Conservation (phyloP, 2,888 invertebrate species). For the Griposia aprilina region DNA sequence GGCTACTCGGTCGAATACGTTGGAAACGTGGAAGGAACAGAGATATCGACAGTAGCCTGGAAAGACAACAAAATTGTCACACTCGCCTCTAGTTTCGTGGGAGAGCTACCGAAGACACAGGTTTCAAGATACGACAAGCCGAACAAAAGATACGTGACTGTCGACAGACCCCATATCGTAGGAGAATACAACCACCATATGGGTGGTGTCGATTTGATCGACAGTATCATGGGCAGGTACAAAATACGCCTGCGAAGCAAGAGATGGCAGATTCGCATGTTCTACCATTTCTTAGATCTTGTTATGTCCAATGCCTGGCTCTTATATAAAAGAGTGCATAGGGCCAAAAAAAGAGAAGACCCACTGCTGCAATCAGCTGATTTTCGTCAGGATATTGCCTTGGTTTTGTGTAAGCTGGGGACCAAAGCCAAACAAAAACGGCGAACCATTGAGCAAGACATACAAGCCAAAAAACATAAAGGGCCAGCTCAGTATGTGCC, state of each 20-base stretch:
- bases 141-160: neutral
- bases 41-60: slow-evolving; percentile 5
- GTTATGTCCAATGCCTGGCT: slow-evolving; percentile 24
- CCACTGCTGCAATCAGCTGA: neutral
- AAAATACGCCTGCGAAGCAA: slow-evolving; percentile 10
- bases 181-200: neutral
- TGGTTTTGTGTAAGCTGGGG: slow-evolving; percentile 47
- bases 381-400: slow-evolving; percentile 33
- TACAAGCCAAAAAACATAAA: slow-evolving; percentile 60
- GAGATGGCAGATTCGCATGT: slow-evolving; percentile 15
- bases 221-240: too few relatives aligned
- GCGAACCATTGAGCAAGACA: slow-evolving; percentile 38
- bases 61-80: slow-evolving; percentile 8
- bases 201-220: too few relatives aligned
- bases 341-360: neutral
- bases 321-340: slow-evolving; percentile 19
- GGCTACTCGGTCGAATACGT: slow-evolving; percentile 1
- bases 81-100: slow-evolving; percentile 8
- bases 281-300: slow-evolving; percentile 14
- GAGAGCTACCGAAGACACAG: slow-evolving; percentile 6
- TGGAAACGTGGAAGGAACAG: neutral
- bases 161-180: slow-evolving; percentile 19
- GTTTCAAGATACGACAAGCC: slow-evolving; percentile 11
- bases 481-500: slow-evolving; percentile 64
- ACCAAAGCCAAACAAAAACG: slow-evolving; percentile 30